These are phyloP conservation scores for Enhydra lutris DNA, from an alignment of 2,113 vertebrate species.

Conservation along the genomic window DNA sequence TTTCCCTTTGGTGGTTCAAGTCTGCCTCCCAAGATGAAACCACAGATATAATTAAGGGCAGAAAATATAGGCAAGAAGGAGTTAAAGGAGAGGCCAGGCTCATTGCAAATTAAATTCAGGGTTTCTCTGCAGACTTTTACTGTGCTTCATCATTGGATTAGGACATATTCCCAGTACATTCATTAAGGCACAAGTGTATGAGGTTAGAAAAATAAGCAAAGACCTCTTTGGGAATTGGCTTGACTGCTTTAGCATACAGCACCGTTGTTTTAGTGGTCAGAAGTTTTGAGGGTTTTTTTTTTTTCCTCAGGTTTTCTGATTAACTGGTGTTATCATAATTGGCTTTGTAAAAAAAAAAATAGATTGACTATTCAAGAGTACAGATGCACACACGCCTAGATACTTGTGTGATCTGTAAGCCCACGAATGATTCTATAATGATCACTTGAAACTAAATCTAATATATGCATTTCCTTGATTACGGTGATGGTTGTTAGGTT, in stretches of 20 bases:
- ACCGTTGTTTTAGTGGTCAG: conserved; percentile 61
- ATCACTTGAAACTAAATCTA: conserved; percentile 1
- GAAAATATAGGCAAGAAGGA: conserved; percentile 60
- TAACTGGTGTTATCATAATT: not conserved
- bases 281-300: conserved; percentile 26
- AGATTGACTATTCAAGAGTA: not conserved
- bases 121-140: conserved; percentile 68
- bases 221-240: conserved; percentile 68
- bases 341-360: not conserved
- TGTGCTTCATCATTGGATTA: conserved; percentile 71
- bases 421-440: not conserved
- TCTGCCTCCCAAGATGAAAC: conserved; percentile 45
- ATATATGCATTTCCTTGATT: not conserved
- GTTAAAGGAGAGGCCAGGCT: conserved; percentile 70
- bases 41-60: not conserved
- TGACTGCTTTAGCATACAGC: conserved; percentile 73
- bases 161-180: conserved; percentile 77
- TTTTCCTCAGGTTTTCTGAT: not conserved
- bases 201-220: conserved; percentile 79
- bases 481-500: not conserved
- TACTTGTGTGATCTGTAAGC: not conserved
- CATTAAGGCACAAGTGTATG: conserved; percentile 75
- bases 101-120: conserved; percentile 70
- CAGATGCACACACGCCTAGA: not conserved
- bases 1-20: not conserved